Evolutionary conservation across 2,888 invertebrate species (phyloP), one percentile per base, ranked within the genome.

Genomic region (Melolontha melolontha): DNA sequence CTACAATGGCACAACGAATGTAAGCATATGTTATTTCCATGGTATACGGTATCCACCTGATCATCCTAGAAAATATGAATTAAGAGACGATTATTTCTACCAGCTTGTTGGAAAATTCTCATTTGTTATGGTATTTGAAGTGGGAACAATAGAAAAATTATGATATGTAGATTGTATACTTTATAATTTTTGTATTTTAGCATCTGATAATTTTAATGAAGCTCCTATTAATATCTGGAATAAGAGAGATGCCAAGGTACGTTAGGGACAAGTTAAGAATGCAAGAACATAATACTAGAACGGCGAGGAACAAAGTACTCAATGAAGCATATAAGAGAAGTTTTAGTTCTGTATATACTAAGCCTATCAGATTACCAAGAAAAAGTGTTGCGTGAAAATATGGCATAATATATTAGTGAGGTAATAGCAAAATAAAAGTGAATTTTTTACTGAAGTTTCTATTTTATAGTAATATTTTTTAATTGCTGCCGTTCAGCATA

Each of bases 91-190:
- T 54, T 87, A 85, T 79, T 89, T 87, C 87, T 85, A 87, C 71
- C 80, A 88, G 12, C 78, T 88, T 70, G 85, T 87, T 1, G 85
- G 85, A 8, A 78, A 86, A 72, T 81, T 89, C 39, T 85, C 84
- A 4, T 89, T 89, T 78, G 86, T 89, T 17, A 82, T 88, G 47
- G 81, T 87, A 2, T 89, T 89, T 82, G 87, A 88, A 85, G 88
- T 88, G 77, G 76, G 40, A 40, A 34, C n/a, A n/a, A n/a, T n/a
- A 34, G 34, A 34, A 34, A 34, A 34, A 29, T 6, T 44, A 22
- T 51, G 29, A 22, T 17, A 7, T 16, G 17, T 5, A 7, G 14
- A 5, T 8, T 5, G 5, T n/a, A 51, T 40, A 12, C 2, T 2
- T 42, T 5, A 42, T 12, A n/a, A 34, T 29, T 54, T 52, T 14